A percentile compares a stretch with the other conserved stretches of the same genome.
Evolutionary conservation across 1,140 invertebrate genomes (phyloP).

Genomic region (Periplaneta americana): DNA sequence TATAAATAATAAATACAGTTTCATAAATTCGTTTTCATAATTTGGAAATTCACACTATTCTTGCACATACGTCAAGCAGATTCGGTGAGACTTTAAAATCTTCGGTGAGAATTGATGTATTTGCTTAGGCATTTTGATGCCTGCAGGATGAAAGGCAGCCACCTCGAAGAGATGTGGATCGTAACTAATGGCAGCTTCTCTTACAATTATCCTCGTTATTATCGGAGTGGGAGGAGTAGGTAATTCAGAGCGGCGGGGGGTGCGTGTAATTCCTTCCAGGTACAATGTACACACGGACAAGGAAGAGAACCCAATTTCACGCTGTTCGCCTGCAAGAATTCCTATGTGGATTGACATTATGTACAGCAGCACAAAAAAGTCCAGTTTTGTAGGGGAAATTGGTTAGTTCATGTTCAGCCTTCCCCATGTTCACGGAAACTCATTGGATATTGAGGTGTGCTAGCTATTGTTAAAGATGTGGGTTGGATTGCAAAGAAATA

Average conservation of each 20-base stretch:
- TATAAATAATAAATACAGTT: too few relatives aligned
- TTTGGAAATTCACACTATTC: too few relatives aligned
- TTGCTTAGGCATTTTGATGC: neutral
- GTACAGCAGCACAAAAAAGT: neutral
- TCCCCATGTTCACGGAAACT: neutral
- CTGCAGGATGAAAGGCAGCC: neutral
- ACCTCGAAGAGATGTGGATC: neutral
- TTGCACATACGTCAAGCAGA: too few relatives aligned
- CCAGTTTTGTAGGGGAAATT: neutral
- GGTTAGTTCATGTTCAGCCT: neutral
- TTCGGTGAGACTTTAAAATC: too few relatives aligned
- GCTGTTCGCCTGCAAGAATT: neutral
- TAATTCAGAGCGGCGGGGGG: neutral
- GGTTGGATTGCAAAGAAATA: neutral
- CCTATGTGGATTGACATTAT: neutral
- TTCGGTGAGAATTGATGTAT: neutral
- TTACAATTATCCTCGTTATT: neutral
- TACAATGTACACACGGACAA: neutral
- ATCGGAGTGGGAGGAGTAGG: too few relatives aligned
- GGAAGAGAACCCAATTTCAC: neutral
- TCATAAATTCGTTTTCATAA: too few relatives aligned
- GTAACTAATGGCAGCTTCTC: neutral
- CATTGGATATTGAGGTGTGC: neutral
- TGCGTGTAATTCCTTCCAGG: too few relatives aligned
- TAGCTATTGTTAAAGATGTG: neutral